Percentiles rank a stretch among this genome's conserved stretches.
These are phyloP conservation scores for Pandemis corylana DNA, from an alignment of 2,888 invertebrate genomes.

Conservation along the genomic window DNA sequence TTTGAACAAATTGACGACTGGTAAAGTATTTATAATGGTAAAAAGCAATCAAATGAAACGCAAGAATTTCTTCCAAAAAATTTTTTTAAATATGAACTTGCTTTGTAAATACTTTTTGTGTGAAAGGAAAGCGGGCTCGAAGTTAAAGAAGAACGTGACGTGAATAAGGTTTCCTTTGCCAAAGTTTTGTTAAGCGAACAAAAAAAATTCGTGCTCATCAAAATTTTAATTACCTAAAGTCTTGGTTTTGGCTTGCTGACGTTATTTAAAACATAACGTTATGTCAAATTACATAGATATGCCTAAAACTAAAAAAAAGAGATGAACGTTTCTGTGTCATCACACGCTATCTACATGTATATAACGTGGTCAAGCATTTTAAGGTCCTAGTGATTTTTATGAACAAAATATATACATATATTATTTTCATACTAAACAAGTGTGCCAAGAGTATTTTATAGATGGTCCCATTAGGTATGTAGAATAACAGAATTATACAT, in stretches of 20 bases:
- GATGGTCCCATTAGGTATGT: no score
- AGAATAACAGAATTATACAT: no score
- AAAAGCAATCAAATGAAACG: background rate
- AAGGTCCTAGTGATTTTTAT: no score
- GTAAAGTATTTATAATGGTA: constrained; percentile 3
- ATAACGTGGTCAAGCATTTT: no score
- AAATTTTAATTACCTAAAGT: background rate
- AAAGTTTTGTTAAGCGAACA: constrained; percentile 6
- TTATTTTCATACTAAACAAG: no score
- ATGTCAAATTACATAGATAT: no score
- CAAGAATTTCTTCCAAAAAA: background rate
- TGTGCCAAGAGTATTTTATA: no score
- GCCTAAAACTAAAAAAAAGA: no score
- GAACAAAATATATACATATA: no score
- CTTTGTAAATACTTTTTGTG: constrained; percentile 7
- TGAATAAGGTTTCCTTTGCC: constrained; percentile 10
- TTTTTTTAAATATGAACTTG: background rate
- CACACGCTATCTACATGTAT: no score
- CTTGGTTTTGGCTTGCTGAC: background rate
- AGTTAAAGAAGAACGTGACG: constrained; percentile 11
- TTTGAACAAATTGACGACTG: constrained; percentile 22
- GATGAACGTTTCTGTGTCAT: no score
- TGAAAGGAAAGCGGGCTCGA: background rate
- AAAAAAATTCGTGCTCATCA: background rate
- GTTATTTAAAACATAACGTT: background rate